Evolutionary conservation across 2,113 vertebrate genomes (phyloP), one percentile per base, ranked within the genome.

Genomic region (Ramphastos sulfuratus): DNA sequence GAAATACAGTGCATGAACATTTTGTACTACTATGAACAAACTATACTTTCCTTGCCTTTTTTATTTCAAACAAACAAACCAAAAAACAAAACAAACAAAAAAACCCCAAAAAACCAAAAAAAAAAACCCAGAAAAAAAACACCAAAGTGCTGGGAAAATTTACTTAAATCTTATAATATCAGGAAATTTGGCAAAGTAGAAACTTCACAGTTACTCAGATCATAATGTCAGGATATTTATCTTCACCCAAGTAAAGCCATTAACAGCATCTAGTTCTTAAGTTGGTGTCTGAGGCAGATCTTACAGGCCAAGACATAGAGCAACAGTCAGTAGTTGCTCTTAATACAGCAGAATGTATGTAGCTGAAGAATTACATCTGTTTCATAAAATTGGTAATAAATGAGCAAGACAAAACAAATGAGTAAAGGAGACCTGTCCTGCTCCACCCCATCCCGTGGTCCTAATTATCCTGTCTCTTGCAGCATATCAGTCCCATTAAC

Each of bases 391-490:
- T 65, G 54, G 31, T 82, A 90, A 88, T 74, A 92, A 93, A 92
- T 42, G 42, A 93, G 27, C 60, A 82, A 67, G 72, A 89, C 64
- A 89, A 89, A 93, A 87, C 63, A 87, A 92, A 88, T 35, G 89
- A 92, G 61, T 48, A 86, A 35, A 82, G 52, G 52, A 91, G 33
- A 76, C 30, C 18, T 75, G 54, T 87, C 31, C 60, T 80, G 23
- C 44, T 78, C 42, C 69, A 74, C 44, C 37, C 69, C 35, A 69
- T 24, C 1, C 44, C 42, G 28, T 60, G 85, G 61, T 67, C 78
- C 67, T 91, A 91, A 85, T 92, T 94, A 94, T 80, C 72, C 78
- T 48, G 60, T 88, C 37, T 92, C 79, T 87, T 85, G 56, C 60
- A 76, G 64, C 69, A 65, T 73, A 48, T 72, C 79, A 83, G 48